phyloP scores from a whole-genome alignment of 1,140 invertebrate genomes.

The Drosophila bocqueti region DNA sequence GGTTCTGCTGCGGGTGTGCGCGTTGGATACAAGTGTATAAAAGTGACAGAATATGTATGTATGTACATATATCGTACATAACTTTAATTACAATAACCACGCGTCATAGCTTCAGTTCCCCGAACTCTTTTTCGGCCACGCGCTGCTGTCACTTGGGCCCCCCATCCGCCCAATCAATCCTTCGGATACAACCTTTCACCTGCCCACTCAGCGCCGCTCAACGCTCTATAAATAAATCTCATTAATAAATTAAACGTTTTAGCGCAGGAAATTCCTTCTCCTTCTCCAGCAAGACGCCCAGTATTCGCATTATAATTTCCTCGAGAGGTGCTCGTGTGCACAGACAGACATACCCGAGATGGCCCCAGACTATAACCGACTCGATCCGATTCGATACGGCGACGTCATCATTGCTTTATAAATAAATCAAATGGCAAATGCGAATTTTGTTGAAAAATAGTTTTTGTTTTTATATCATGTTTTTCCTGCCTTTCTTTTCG shows the following conservation, averaged over 20 bases:
- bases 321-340: constrained; percentile 30
- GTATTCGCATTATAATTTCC: constrained; percentile 14
- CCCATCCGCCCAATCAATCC: constrained; percentile 16
- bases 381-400: constrained; percentile 17
- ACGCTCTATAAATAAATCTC: constrained; percentile 80
- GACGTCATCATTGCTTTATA: constrained; percentile 57
- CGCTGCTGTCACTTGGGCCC: constrained; percentile 10
- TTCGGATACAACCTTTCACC: constrained; percentile 61
- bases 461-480: constrained; percentile 17
- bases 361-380: constrained; percentile 19
- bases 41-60: constrained; percentile 43
- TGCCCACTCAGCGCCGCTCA: constrained; percentile 38
- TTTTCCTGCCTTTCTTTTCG: not conserved
- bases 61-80: constrained; percentile 44
- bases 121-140: constrained; percentile 19
- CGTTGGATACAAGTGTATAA: constrained; percentile 58
- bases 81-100: constrained; percentile 76
- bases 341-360: constrained; percentile 30
- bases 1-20: not conserved
- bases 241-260: constrained; percentile 83
- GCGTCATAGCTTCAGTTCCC: constrained; percentile 20
- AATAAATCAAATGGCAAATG: constrained; percentile 52
- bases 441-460: constrained; percentile 20
- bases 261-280: constrained; percentile 65
- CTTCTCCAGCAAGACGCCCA: constrained; percentile 8